Evolutionary conservation across 2,888 invertebrate genomes (phyloP).

Genomic region (Drosophila nr. medialis): DNA sequence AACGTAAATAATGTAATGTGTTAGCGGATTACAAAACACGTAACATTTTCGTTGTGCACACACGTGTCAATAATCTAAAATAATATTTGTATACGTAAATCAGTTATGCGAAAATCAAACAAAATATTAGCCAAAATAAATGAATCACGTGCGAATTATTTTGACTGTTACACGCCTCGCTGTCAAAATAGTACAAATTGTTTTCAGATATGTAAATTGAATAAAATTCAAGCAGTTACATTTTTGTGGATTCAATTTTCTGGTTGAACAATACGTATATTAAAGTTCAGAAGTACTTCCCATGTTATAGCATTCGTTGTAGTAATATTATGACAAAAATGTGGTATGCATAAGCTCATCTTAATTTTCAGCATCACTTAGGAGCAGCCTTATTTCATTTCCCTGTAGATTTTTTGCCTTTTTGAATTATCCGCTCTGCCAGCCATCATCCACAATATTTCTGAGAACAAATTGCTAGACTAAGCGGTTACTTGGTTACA

Average conservation of each 20-base stretch:
- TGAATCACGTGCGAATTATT: neutral
- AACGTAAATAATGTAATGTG: neutral
- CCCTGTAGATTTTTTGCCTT: conserved; percentile 8
- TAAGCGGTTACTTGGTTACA: conserved; percentile 48
- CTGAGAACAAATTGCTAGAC: conserved; percentile 23
- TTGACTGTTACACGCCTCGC: neutral
- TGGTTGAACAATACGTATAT: neutral
- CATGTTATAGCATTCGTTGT: neutral
- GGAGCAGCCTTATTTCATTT: conserved; percentile 20
- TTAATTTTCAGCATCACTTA: conserved; percentile 17
- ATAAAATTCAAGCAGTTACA: neutral
- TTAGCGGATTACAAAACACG: neutral
- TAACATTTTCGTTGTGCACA: neutral
- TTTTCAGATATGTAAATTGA: neutral
- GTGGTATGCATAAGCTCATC: conserved; percentile 9
- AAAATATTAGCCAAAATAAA: neutral
- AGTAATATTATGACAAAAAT: neutral
- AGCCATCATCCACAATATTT: conserved; percentile 6
- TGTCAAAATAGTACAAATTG: neutral
- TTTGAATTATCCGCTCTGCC: conserved; percentile 7
- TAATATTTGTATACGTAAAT: neutral
- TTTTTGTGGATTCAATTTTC: neutral
- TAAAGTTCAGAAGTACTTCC: neutral
- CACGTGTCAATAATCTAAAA: neutral
- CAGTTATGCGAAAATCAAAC: neutral